Conservation (phyloP, 92 coral and sea anemone species). For the Chrysogorgia sp. region DNA sequence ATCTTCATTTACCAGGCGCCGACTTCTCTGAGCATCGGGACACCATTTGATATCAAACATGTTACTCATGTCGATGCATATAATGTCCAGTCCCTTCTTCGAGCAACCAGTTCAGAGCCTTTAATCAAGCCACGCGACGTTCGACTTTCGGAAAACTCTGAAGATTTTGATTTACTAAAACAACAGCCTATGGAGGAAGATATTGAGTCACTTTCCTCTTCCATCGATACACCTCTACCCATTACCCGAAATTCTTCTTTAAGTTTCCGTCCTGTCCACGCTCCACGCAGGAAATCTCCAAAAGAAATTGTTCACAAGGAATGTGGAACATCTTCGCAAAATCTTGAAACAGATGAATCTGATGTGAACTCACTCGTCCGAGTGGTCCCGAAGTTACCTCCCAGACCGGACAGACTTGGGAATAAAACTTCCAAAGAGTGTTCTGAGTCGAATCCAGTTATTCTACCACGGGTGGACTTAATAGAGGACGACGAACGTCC, state of each 20-base stretch:
- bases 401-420: slow-evolving; percentile 7
- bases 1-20: neutral
- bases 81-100: slow-evolving; percentile 85
- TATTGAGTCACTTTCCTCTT: neutral
- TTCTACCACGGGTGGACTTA: slow-evolving; percentile 17
- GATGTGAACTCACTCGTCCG: slow-evolving; percentile 6
- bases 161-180: neutral
- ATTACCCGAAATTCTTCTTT: neutral
- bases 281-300: slow-evolving; percentile 8
- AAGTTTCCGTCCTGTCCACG: slow-evolving; percentile 21
- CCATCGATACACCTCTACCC: slow-evolving; percentile 8
- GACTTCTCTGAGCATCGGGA: slow-evolving; percentile 58
- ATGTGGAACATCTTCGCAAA: neutral
- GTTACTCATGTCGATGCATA: slow-evolving; percentile 90
- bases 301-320: neutral
- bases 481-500: neutral
- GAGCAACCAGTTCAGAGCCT: slow-evolving; percentile 60
- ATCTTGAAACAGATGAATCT: neutral
- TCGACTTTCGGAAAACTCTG: neutral
- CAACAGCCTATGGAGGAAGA: neutral
- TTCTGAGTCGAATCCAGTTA: neutral
- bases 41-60: slow-evolving; percentile 92
- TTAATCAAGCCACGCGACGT: neutral
- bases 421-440: neutral
- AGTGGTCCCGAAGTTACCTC: slow-evolving; percentile 31